Base-by-base conservation (phyloP, 2,888 invertebrate species). In the Opisthograptis luteolata region DNA sequence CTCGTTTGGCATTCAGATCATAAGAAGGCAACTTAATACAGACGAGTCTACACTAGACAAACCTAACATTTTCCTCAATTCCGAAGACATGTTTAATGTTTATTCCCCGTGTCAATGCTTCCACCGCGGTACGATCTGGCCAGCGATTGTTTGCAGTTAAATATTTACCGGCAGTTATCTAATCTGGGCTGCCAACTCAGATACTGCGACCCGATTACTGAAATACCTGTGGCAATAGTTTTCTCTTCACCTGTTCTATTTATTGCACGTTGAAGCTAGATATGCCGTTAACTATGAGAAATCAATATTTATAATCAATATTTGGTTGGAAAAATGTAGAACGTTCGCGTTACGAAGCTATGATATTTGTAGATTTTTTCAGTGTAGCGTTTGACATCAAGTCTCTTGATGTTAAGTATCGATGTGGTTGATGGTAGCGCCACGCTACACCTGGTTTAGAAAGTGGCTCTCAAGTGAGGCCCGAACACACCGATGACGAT, bases 191-290 rank as follows among this genome's bases (percentile, higher is more conserved):
- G 84, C 84, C 84, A 76, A 74, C 72, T 64, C 73, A 68, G 87
- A 87, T 87, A 87, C 79, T 70, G 78, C 87, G 88, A 87, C 89
- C 89, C 78, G 87, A 86, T 87, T 89, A 84, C 85, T 81, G 74
- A 74, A 75, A 83, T 76, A 78, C 79, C 79, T 79, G 77, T 68
- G 66, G 61, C 70, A 68, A 65, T 63, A 68, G 70, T 79, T 70
- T 76, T 83, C 80, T 79, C 70, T 77, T 75, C 82, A 86, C 83
- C 83, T 84, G 86, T 74, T 78, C 78, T 77, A 78, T 81, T 79
- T 79, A 72, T 72, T 73, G 58, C 68, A 61, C 58, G 48, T 57
- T 45, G 43, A 50, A 31, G 30, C 50, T 24, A 47, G 51, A 46
- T 58, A 58, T 54, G 22, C 31, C 9, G 30, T 35, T 31, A 27